A percentile compares a stretch with the other conserved stretches of the same genome.
Evolutionary conservation across 2,113 vertebrate genomes (phyloP).

Genomic region (Serinus canaria): DNA sequence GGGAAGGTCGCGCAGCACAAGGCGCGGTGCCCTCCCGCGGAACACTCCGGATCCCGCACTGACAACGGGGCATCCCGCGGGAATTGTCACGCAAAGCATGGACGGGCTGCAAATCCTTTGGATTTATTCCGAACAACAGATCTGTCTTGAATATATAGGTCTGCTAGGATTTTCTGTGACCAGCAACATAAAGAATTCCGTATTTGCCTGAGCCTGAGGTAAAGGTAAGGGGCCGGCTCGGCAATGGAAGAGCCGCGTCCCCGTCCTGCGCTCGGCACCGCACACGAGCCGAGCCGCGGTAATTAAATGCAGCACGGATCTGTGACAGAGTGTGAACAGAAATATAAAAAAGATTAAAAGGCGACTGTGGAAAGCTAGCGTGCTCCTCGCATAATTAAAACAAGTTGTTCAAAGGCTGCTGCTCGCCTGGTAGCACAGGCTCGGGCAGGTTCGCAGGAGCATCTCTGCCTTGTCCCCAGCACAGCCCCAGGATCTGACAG

Average conservation of each 20-base stretch:
- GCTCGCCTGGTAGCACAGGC: background rate
- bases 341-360: conserved; percentile 44
- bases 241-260: background rate
- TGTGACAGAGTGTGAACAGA: conserved; percentile 50
- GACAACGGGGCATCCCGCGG: background rate
- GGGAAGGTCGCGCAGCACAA: accelerated
- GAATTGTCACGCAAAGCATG: background rate
- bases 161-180: background rate
- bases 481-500: background rate
- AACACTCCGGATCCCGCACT: background rate
- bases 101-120: background rate
- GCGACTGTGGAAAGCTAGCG: conserved; percentile 43
- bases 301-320: background rate
- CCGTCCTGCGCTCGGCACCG: background rate
- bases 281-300: background rate
- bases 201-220: background rate
- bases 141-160: background rate
- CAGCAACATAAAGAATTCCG: background rate
- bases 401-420: conserved; percentile 40
- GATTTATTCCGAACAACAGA: background rate
- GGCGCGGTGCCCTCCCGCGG: background rate
- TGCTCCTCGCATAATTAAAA: conserved; percentile 52
- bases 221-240: accelerated
- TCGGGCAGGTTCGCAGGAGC: background rate
- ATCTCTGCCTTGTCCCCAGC: background rate